phyloP scores from a whole-genome alignment of 2,113 vertebrate species.

The Triplophysa rosa region DNA sequence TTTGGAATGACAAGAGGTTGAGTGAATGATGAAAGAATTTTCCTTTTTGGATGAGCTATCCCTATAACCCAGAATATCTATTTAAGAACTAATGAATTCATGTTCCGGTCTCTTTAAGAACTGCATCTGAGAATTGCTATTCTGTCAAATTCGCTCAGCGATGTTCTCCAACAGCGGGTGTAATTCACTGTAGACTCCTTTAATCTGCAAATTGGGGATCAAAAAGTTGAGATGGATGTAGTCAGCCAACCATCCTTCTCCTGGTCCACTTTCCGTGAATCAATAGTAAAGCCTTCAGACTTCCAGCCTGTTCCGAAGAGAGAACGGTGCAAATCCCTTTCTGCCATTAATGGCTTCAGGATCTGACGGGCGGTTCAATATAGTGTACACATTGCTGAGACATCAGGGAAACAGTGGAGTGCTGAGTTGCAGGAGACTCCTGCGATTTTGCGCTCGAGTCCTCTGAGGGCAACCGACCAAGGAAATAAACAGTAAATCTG shows the following conservation, averaged over 20 bases:
- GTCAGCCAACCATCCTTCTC: slow-evolving; percentile 28
- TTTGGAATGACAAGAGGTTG: too few species aligned
- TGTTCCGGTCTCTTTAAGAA: slow-evolving; percentile 12
- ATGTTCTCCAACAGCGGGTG: slow-evolving; percentile 15
- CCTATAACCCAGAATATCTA: too few species aligned
- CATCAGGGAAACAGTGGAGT: slow-evolving; percentile 27
- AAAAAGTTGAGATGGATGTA: slow-evolving; percentile 48
- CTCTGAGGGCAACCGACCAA: slow-evolving; percentile 33
- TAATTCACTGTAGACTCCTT: slow-evolving; percentile 36
- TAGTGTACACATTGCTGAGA: slow-evolving; percentile 15
- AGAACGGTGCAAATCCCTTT: slow-evolving; percentile 52
- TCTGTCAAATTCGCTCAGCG: slow-evolving; percentile 1
- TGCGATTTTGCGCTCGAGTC: slow-evolving; percentile 11
- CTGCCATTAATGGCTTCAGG: slow-evolving; percentile 59
- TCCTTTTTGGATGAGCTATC: too few species aligned
- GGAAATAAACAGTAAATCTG: slow-evolving; percentile 18
- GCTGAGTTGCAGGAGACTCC: slow-evolving; percentile 25
- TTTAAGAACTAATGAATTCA: background rate
- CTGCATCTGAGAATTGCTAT: slow-evolving; percentile 10
- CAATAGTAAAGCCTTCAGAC: slow-evolving; percentile 62
- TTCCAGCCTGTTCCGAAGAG: slow-evolving; percentile 58
- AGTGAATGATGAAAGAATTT: too few species aligned
- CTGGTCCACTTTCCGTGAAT: slow-evolving; percentile 53
- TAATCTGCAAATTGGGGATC: slow-evolving; percentile 43
- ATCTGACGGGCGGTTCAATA: slow-evolving; percentile 37